Base-by-base conservation (phyloP, 2,113 vertebrate species). In the Uropsilus gracilis region DNA sequence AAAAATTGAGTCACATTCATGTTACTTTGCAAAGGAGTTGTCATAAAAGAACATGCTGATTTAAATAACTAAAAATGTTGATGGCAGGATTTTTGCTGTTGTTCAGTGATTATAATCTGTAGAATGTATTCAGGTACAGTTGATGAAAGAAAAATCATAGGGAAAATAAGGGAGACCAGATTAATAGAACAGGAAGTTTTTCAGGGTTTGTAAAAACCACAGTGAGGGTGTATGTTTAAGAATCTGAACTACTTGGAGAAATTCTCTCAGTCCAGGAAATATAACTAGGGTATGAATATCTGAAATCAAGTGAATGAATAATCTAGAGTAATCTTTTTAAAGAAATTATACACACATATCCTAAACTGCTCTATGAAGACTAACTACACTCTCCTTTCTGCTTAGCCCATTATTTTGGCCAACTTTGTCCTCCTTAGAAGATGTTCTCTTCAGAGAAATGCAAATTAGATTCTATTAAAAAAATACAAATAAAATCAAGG, bases 401-500 rank as follows among this genome's bases (percentile, higher is more conserved):
- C 78, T 64, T 86, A 90, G 34, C 66, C 17, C 50, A 17, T 2
- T 2, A 71, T 37, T 78, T n/a, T n/a, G n/a, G 42, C 13, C 87
- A 64, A 87, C 7, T 94, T 86, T 80, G 28, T 71, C 77, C 53
- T 90, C 57, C 78, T 71, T 34, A 8, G 0, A 44, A 72, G n/a
- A 57, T 86, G 17, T 78, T 83, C 68, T n/a, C 26, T 72, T 94
- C 71, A 91, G 48, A 73, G 48, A 83, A 83, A 87, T 59, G 24
- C 46, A 14, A 94, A 76, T 24, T 81, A 34, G 39, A 46, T 39
- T 26, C 9, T 55, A 55, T 55, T 55, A 55, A 55, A 55, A 22
- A 55, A 55, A 55, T 78, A 75, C 63, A 24, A 39, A 86, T 94
- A 93, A 83, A 91, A 66, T 63, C 34, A 91, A 89, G 73, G 85